Base-by-base conservation (phyloP, 2,113 vertebrate genomes). In the Pterophyllum scalare region DNA sequence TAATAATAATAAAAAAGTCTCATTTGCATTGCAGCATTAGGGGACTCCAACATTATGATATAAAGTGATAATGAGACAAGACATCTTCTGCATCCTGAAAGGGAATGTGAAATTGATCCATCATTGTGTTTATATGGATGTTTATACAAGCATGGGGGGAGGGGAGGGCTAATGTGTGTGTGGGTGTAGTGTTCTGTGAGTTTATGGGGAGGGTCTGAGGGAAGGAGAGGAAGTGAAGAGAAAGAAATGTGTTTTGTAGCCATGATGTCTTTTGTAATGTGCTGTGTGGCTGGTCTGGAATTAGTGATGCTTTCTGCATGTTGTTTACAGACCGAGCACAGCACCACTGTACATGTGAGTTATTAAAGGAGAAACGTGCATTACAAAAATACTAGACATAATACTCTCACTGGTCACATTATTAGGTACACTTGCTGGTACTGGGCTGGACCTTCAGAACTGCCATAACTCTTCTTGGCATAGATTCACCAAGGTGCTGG, bases 61-160 rank as follows among this genome's bases (percentile, higher is more conserved):
- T 90, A 82, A 85, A 91, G 77, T 86, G 81, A 83, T 89, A 92
- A 87, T 77, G 75, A 91, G 87, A 88, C 56, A 46, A 60, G 26
- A 61, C 87, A 31, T 83, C 90, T 75, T 72, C 72, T 3, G 26
- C 78, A 78, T 35, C 28, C 89, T 87, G 58, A 87, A 91, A 90
- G 83, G 31, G 89, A 93, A 93, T 83, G 82, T 87, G 88, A 88
- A 93, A 93, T 89, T 85, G 89, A 93, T 89, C 88, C 82, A 82
- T 88, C 89, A 81, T 86, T 90, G 82, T 89, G 83, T 91, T 81
- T 87, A 75, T 65, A 75, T 67, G 86, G 72, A 84, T 75, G 80
- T 74, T 65, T 82, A 56, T 81, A 59, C 19, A 64, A 86, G 77
- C 49, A 28, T 70, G 59, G 75, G 22, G 61, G 76, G 83, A 79